Base-by-base conservation (phyloP, 1,140 invertebrate genomes). In the Drosophila quadrilineata region DNA sequence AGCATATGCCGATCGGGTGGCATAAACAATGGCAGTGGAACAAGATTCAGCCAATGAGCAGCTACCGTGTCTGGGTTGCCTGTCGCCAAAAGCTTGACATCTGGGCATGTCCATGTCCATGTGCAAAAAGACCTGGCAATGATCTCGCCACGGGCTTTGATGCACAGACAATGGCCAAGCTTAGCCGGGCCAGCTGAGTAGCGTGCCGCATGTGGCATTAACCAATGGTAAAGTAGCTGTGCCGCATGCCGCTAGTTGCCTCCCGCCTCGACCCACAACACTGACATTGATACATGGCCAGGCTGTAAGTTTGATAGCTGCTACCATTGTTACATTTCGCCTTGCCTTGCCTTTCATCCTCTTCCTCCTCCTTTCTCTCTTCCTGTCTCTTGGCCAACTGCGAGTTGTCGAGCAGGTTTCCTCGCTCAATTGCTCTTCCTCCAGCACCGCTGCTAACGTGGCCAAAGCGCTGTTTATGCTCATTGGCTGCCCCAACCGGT, bases 281-380 rank as follows among this genome's bases (percentile, higher is more conserved):
- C 45, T 85, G 79, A 85, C 79, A 84, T 84, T 84, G 79, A 85
- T 84, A 79, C 74, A 84, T 84, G 72, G 79, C 79, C 66, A 49
- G 54, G 29, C 74, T 65, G 66, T 62, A 74, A 67, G 66, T 67
- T 85, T 79, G 80, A 85, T 79, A 69, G 75, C 53, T 85, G 70
- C 54, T 79, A 57, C 80, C 79, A 85, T 84, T 84, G 79, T 85
- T 84, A 73, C 63, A 68, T 43, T 71, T 71, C 67, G 43, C 56
- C 21, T 17, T 17, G 29, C 9, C 10, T 19, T 17, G 40, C 40
- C 40, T 6, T 19, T 28, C 5, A n/a, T 28, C 31, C 2, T 9
- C 3, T 31, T 16, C n/a, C 28, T 8, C 6, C 24, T 17, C 9
- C 4, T 58, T 19, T n/a, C 8, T 10, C 31, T 14, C 0, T 16